These are phyloP conservation scores for Maniola jurtina DNA, from an alignment of 1,140 invertebrate genomes.

Conservation along the genomic window DNA sequence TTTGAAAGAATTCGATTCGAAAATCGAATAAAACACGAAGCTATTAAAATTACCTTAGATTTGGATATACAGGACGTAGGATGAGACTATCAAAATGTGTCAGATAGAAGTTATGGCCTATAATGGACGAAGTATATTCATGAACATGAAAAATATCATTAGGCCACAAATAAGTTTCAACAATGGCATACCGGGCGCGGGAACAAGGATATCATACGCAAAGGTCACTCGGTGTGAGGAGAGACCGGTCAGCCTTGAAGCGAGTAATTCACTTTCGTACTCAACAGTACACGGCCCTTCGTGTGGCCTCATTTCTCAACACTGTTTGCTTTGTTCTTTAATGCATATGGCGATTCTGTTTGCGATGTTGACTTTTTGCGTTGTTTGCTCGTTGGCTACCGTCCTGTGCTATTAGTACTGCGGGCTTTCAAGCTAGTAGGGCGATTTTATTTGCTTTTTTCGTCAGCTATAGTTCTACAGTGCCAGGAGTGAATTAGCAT, in stretches of 20 bases:
- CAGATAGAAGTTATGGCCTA: too few relatives aligned
- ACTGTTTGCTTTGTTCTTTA: slow-evolving; percentile 61
- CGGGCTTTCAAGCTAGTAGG: neutral
- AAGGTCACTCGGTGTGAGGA: slow-evolving; percentile 73
- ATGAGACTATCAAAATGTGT: too few relatives aligned
- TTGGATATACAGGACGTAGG: too few relatives aligned
- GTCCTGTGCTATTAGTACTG: slow-evolving; percentile 3
- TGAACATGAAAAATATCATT: neutral
- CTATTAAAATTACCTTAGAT: too few relatives aligned
- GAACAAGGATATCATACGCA: slow-evolving; percentile 74
- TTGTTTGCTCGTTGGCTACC: slow-evolving; percentile 25
- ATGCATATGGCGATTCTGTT: slow-evolving; percentile 32
- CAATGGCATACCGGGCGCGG: slow-evolving; percentile 45
- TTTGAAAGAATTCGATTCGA: too few relatives aligned
- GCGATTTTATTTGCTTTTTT: neutral
- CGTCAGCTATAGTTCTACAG: too few relatives aligned
- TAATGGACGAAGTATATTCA: neutral
- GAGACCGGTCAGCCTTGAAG: slow-evolving; percentile 75
- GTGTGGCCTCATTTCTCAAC: slow-evolving; percentile 69
- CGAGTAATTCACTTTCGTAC: slow-evolving; percentile 72
- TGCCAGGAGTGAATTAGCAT: too few relatives aligned
- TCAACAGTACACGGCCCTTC: slow-evolving; percentile 64
- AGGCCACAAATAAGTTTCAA: neutral
- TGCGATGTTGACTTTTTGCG: slow-evolving; percentile 17
- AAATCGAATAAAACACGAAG: too few relatives aligned